Percentiles rank a stretch among this genome's conserved stretches.
phyloP scores from a whole-genome alignment of 2,113 vertebrate genomes.

The Neomonachus schauinslandi region DNA sequence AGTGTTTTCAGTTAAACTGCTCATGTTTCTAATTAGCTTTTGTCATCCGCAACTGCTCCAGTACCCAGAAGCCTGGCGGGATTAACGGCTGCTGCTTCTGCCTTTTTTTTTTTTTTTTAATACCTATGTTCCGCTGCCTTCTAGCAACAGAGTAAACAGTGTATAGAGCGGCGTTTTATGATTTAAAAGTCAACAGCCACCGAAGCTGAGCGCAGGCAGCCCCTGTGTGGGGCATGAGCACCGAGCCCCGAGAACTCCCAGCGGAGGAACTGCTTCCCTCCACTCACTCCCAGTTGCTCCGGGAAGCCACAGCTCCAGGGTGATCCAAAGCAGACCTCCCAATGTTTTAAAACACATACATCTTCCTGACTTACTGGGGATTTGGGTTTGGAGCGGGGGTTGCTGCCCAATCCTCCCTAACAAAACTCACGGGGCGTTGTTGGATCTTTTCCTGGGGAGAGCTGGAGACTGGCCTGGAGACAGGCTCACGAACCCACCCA shows the following conservation, averaged over 20 bases:
- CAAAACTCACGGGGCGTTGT: conserved; percentile 62
- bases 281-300: conserved; percentile 81
- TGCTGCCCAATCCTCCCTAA: conserved; percentile 68
- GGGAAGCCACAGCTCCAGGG: conserved; percentile 82
- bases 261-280: conserved; percentile 80
- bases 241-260: conserved; percentile 73
- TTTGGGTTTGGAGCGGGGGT: conserved; percentile 70
- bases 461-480: not conserved
- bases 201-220: conserved; percentile 78
- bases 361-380: conserved; percentile 83
- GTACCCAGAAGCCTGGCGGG: conserved; percentile 89
- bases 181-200: conserved; percentile 91
- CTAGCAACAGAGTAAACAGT: conserved; percentile 85
- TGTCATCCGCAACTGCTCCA: conserved; percentile 87
- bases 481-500: conserved; percentile 15
- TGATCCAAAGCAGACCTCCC: conserved; percentile 88
- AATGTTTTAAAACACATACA: conserved; percentile 83
- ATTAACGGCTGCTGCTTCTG: conserved; percentile 86
- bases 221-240: conserved; percentile 80
- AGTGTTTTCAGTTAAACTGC: conserved; percentile 87
- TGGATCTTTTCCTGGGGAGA: conserved; percentile 67
- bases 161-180: conserved; percentile 86
- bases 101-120: conserved; percentile 43
- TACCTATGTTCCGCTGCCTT: conserved; percentile 87
- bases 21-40: conserved; percentile 91